These are phyloP conservation scores for Blastomussa wellsi DNA, from an alignment of 92 coral and sea anemone genomes.

Conservation along the genomic window DNA sequence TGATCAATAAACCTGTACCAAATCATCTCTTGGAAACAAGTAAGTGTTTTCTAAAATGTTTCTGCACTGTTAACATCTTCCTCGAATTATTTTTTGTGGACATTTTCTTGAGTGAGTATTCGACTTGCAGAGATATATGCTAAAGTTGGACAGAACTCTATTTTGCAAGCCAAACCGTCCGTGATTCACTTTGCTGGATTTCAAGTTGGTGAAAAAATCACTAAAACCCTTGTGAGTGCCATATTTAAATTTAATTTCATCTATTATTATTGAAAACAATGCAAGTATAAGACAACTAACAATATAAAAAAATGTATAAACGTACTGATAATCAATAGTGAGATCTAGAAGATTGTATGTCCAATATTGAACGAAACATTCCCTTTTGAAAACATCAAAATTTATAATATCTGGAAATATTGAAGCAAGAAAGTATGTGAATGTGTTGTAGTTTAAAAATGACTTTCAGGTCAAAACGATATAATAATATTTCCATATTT, in stretches of 20 bases:
- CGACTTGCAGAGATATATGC: conserved; percentile 79
- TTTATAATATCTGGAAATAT: too few species aligned
- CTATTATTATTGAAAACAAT: background rate
- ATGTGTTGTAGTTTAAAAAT: too few species aligned
- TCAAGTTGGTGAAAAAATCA: conserved; percentile 79
- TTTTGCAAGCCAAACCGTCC: conserved; percentile 84
- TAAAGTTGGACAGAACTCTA: conserved; percentile 82
- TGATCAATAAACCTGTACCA: conserved; percentile 77
- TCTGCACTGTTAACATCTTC: background rate
- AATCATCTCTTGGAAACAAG: conserved; percentile 97
- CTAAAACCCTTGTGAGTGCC: conserved; percentile 76
- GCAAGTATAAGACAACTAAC: background rate
- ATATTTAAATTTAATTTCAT: background rate
- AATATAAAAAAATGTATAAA: background rate
- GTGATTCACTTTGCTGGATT: conserved; percentile 93
- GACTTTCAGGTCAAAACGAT: too few species aligned
- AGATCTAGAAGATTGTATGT: background rate
- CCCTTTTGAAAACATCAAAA: too few species aligned
- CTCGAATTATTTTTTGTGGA: background rate
- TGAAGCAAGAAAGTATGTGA: too few species aligned
- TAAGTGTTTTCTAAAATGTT: conserved; percentile 26
- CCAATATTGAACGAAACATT: too few species aligned
- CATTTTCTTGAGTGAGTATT: background rate
- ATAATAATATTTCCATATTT: too few species aligned
- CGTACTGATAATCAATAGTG: background rate